Evolutionary conservation across 2,888 invertebrate species (phyloP).

Genomic region (Cosmia trapezina): DNA sequence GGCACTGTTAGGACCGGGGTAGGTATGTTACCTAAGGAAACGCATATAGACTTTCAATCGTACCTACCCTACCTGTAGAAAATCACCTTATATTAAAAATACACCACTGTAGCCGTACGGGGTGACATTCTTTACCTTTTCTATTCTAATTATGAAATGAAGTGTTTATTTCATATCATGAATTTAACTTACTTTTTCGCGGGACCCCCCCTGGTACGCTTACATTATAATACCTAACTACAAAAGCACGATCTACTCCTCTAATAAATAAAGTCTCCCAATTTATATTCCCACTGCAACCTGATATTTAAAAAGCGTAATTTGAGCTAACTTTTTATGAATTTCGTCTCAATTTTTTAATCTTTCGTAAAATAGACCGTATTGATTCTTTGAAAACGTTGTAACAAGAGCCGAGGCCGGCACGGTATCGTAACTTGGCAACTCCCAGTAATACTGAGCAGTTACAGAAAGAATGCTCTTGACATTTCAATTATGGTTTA

Average conservation of each 20-base stretch:
- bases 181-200: too few species aligned
- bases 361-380: conserved; percentile 34
- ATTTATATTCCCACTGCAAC: conserved; percentile 33
- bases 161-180: too few species aligned
- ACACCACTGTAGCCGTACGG: background rate
- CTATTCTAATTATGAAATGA: background rate
- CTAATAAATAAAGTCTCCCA: background rate
- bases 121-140: too few species aligned
- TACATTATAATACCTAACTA: background rate
- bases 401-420: conserved; percentile 23
- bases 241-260: background rate
- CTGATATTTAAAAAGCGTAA: conserved; percentile 37
- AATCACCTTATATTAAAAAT: background rate
- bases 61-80: background rate
- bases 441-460: conserved; percentile 52
- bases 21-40: too few species aligned
- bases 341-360: conserved; percentile 39
- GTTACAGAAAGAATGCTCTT: conserved; percentile 76
- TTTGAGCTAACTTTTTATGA: conserved; percentile 34
- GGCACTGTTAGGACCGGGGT: too few species aligned
- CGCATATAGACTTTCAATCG: too few species aligned
- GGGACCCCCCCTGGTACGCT: too few species aligned
- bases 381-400: conserved; percentile 45
- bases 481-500: conserved; percentile 85
- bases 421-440: conserved; percentile 50